Evolutionary conservation across 2,797 vertebrate genomes (phyloP).

Genomic region (Xiphophorus birchmanni): DNA sequence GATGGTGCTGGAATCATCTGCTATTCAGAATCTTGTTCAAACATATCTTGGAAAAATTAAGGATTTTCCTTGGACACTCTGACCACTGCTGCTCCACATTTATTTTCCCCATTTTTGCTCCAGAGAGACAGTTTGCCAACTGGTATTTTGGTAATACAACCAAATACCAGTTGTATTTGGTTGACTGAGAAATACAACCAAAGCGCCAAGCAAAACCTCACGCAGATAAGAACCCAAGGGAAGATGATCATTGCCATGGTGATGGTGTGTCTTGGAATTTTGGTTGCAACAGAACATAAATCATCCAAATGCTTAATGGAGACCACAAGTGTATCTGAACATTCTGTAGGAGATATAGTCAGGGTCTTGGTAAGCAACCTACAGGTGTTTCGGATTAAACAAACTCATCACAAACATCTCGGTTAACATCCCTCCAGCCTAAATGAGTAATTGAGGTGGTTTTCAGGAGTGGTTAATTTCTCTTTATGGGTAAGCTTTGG

Average conservation of each 20-base stretch:
- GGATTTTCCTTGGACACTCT: too few species aligned
- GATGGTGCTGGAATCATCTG: too few species aligned
- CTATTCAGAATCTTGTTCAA: too few species aligned
- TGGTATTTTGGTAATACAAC: too few species aligned
- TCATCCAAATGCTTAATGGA: neutral
- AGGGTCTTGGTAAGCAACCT: neutral
- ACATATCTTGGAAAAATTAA: too few species aligned
- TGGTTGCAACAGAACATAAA: neutral
- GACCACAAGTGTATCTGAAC: neutral
- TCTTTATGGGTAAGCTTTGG: conserved; percentile 21
- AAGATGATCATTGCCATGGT: neutral
- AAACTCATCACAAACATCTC: neutral
- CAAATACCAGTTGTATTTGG: neutral
- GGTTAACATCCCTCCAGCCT: conserved; percentile 8
- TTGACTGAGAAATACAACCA: neutral
- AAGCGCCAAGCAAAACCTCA: neutral
- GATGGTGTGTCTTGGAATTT: neutral
- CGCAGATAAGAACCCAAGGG: neutral
- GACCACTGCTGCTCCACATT: neutral
- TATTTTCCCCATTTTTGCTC: neutral
- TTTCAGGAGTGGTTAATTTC: conserved; percentile 38
- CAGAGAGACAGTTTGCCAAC: neutral
- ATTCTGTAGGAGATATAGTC: neutral
- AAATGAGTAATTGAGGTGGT: conserved; percentile 28
- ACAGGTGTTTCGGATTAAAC: neutral